Evolutionary conservation across 2,888 invertebrate species (phyloP).

Genomic region (Orthonevra nobilis): DNA sequence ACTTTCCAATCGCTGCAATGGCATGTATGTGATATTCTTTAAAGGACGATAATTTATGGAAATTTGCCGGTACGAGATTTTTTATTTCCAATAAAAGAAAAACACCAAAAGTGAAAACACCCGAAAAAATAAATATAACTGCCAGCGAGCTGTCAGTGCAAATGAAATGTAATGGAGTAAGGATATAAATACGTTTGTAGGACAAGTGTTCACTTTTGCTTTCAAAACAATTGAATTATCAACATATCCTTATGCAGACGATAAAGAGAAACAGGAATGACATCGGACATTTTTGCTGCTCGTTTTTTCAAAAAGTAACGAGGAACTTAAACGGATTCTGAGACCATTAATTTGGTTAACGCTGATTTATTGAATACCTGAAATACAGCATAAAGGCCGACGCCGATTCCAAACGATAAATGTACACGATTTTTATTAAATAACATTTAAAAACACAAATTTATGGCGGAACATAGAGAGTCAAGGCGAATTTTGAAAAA

Average conservation of each 20-base stretch:
- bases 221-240: constrained; percentile 21
- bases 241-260: constrained; percentile 4
- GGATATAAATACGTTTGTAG: background rate
- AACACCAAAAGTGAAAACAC: constrained; percentile 4
- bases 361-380: too few species aligned
- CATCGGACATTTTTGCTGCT: too few species aligned
- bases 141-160: constrained; percentile 15
- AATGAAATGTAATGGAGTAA: constrained; percentile 15
- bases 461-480: too few species aligned
- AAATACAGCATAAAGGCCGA: too few species aligned
- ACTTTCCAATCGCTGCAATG: constrained; percentile 33
- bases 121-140: background rate
- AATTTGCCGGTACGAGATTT: constrained; percentile 29
- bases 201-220: constrained; percentile 4
- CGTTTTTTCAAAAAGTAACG: too few species aligned
- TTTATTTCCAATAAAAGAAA: background rate
- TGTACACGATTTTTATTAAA: too few species aligned
- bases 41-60: constrained; percentile 32
- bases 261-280: background rate
- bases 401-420: too few species aligned
- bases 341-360: too few species aligned
- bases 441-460: too few species aligned
- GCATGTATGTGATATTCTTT: constrained; percentile 30
- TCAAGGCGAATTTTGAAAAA: too few species aligned
- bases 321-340: too few species aligned